Evolutionary conservation across 2,113 vertebrate genomes (phyloP), one percentile per base, ranked within the genome.

Genomic region (Psittacus erithacus): DNA sequence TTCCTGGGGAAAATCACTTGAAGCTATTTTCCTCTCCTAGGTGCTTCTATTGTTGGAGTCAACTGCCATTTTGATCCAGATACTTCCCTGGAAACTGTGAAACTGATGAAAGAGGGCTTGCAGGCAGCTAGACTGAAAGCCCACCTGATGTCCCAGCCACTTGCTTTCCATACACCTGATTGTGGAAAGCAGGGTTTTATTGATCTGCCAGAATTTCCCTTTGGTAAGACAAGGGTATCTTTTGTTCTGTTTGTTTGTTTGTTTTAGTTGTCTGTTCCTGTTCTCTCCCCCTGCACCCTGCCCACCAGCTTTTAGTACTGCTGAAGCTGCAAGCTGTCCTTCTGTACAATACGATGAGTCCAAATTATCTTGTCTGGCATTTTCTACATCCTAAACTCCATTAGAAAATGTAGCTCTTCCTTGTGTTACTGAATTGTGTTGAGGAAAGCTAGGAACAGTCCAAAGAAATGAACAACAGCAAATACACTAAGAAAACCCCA

Each of bases 1-100:
- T 90, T 90, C 46, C 49, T 62, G 11, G 3, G 13, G 15, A 75
- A 3, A 13, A 29, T 88, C 39, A 82, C 44, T 39, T 93, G 46
- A 62, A 33, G 11, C 50, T 81, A 39, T 67, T 71, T 81, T 95
- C n/a, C 27, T 89, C 35, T 94, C 28, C 11, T 95, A 99, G 99
- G 99, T 63, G 99, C 99, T 49, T 97, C 99, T 57, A 98, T 99
- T 59, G 96, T 99, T 39, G 99, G 99, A 9, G 96, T 99, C 53
- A 99, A 99, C 97, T 99, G 99, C 96, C 99, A 99, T 97, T 99
- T 99, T 95, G 99, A 99, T 97, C 98, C 99, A 33, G 98, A 98
- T 50, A 99, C 93, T 73, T 99, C 93, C 46, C 96, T 99, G 41
- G 98, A 98, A 97, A 98, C 99, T 0, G 97, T 99, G 95, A 98